Base-by-base conservation (phyloP, 2,113 vertebrate genomes). In the Empidonax alnorum region DNA sequence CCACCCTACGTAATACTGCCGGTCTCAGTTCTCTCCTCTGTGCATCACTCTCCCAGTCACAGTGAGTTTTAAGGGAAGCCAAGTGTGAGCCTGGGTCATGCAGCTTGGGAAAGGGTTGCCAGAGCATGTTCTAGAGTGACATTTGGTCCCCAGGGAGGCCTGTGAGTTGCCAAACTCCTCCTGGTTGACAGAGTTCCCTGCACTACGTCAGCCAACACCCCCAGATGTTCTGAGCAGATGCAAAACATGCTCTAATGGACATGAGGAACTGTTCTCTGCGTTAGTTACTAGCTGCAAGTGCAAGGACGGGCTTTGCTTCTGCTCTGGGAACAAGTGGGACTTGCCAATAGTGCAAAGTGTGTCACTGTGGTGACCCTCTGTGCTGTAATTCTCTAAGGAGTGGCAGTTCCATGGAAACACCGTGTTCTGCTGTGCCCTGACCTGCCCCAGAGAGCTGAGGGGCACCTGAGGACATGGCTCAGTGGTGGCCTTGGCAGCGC, bases 201-300 rank as follows among this genome's bases (percentile, higher is more conserved):
- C 10, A 33, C 22, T 37, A n/a, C 2, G 1, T 52, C 78, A 76
- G 53, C 71, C 66, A 77, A 4, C n/a, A 1, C 7, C 23, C 39
- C 28, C 30, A 41, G 52, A 58, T 67, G 66, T 67, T 53, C 81
- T 41, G 44, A 58, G 62, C 61, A 37, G 61, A 42, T 35, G 47
- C 71, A 67, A 6, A 67, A 15, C 4, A 3, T 12, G 15, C 3
- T 14, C 37, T n/a, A 2, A 49, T 9, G 47, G 33, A 59, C 23
- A 8, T 1, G 52, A 61, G 75, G 20, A 79, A 5, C 19, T 12
- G 31, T 46, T 56, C 37, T 37, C 25, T 27, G 23, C n/a, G 42
- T 33, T 41, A 14, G 42, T 33, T 41, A 14, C 2, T 7, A 9
- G 7, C 58, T 22, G 0, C 0, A 23, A 23, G n/a, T 20, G 28